Evolutionary conservation across 1,140 invertebrate species (phyloP).

Genomic region (Lasioglossum albipes): DNA sequence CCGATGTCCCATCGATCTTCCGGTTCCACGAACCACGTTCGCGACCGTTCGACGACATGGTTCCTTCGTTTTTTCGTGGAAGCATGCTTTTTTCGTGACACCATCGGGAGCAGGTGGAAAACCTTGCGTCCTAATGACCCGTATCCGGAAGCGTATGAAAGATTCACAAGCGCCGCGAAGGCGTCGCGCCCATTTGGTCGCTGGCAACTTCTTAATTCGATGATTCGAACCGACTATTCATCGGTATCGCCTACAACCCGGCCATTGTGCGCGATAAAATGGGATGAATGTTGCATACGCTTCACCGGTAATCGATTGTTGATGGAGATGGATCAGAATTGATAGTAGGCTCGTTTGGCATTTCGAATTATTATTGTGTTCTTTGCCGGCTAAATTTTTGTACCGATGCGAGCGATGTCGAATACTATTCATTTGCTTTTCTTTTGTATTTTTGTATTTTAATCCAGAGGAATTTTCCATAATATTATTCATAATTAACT

Average conservation of each 20-base stretch:
- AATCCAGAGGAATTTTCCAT: too few species aligned
- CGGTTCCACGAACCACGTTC: neutral
- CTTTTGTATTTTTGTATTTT: too few species aligned
- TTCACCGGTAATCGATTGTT: neutral
- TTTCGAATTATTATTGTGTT: too few species aligned
- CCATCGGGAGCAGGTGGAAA: constrained; percentile 43
- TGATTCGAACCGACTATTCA: constrained; percentile 6
- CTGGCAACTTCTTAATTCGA: constrained; percentile 51
- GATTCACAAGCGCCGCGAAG: constrained; percentile 48
- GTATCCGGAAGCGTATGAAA: constrained; percentile 49
- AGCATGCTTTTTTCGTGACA: neutral
- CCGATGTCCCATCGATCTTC: constrained; percentile 10
- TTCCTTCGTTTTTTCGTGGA: neutral
- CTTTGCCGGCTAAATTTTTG: too few species aligned
- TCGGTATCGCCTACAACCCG: neutral
- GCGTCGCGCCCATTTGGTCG: neutral
- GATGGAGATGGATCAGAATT: too few species aligned
- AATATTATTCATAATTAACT: too few species aligned
- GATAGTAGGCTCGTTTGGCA: too few species aligned
- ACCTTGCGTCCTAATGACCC: constrained; percentile 30
- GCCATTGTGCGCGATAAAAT: neutral
- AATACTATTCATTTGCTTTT: too few species aligned
- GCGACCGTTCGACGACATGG: neutral
- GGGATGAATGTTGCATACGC: neutral
- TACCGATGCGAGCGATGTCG: too few species aligned